Evolutionary conservation across 1,140 invertebrate species (phyloP).

Genomic region (Pararge aegeria): DNA sequence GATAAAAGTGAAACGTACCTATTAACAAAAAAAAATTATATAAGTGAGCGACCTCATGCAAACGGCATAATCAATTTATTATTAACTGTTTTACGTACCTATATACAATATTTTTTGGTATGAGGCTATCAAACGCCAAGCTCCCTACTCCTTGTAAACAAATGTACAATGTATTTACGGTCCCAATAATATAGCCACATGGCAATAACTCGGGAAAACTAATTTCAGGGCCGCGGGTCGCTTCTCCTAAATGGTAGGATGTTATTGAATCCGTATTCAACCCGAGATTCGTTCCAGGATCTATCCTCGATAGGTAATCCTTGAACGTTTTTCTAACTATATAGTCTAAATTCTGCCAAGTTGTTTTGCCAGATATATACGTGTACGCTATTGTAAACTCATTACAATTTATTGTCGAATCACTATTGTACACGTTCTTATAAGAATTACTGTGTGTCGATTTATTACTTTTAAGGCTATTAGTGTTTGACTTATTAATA

Average conservation of each 20-base stretch:
- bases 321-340: conserved; percentile 95
- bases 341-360: conserved; percentile 96
- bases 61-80: background rate
- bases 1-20: conserved; percentile 91
- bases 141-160: conserved; percentile 95
- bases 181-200: conserved; percentile 95
- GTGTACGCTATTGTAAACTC: conserved; percentile 92
- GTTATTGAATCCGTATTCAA: conserved; percentile 93
- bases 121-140: conserved; percentile 96
- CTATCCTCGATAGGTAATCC: conserved; percentile 95
- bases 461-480: conserved; percentile 80
- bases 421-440: conserved; percentile 77
- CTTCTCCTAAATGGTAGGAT: conserved; percentile 95
- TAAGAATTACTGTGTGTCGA: conserved; percentile 80
- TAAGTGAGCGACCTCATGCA: background rate
- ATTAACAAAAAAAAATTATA: conserved; percentile 18
- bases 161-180: conserved; percentile 88
- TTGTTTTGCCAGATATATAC: conserved; percentile 94
- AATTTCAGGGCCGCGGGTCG: conserved; percentile 85
- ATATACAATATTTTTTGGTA: conserved; percentile 97
- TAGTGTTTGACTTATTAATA: conserved; percentile 76
- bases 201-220: conserved; percentile 93
- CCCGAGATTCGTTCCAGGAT: conserved; percentile 95
- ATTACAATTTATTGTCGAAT: conserved; percentile 79
- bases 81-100: conserved; percentile 77